Evolutionary conservation across 2,113 vertebrate genomes (phyloP).

Genomic region (Tragelaphus strepsiceros): DNA sequence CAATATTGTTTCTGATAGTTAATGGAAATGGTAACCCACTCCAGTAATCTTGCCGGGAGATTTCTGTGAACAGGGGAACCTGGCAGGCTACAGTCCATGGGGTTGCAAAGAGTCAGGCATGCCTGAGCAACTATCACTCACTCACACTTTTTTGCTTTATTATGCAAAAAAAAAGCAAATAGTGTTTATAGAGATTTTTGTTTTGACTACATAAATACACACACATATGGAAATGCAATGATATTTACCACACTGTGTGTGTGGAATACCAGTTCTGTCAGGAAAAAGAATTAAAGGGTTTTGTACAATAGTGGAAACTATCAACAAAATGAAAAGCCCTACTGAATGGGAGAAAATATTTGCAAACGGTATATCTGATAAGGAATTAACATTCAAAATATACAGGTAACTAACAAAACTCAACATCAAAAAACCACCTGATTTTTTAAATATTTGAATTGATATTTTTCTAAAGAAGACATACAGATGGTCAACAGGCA

Average conservation of each 20-base stretch:
- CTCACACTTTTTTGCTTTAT: neutral
- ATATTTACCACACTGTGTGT: neutral
- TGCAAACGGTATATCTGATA: neutral
- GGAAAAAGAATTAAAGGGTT: neutral
- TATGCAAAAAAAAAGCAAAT: neutral
- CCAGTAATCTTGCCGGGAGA: neutral
- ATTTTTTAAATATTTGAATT: neutral
- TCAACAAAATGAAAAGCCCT: neutral
- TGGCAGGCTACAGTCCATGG: neutral
- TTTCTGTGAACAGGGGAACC: neutral
- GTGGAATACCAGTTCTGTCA: neutral
- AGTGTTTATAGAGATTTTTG: neutral
- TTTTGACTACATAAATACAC: neutral
- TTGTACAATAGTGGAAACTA: neutral
- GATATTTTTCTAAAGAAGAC: neutral
- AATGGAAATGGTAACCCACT: neutral
- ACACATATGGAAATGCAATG: neutral
- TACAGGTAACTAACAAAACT: neutral
- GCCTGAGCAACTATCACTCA: neutral
- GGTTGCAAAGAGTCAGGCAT: neutral
- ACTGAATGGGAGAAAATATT: neutral
- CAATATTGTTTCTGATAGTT: neutral
- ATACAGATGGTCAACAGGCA: neutral
- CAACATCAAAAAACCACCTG: neutral
- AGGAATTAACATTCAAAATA: neutral